A percentile compares a stretch with the other conserved stretches of the same genome.
Conservation (phyloP, 1,140 invertebrate genomes). For the Lepidostoma basale region DNA sequence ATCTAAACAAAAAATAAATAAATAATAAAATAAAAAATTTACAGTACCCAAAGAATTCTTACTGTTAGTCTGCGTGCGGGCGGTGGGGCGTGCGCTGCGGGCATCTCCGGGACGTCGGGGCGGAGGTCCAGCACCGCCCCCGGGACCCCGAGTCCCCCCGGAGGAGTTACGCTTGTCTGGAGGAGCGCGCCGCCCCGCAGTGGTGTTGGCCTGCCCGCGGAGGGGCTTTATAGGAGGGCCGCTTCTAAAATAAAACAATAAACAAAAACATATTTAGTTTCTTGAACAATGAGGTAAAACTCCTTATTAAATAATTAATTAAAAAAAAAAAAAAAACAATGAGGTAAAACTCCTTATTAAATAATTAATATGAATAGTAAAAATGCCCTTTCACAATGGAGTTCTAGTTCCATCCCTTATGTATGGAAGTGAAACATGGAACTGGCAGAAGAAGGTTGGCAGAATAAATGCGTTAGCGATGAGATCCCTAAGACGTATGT, state of each 20-base stretch:
- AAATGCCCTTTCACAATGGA: no score
- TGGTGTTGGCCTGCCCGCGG: conserved; percentile 42
- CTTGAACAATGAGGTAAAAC: no score
- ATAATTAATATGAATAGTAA: no score
- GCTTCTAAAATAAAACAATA: conserved; percentile 32
- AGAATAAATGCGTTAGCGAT: no score
- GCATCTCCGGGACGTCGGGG: conserved; percentile 10
- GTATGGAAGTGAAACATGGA: no score
- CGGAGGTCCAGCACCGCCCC: no score
- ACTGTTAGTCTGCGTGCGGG: conserved; percentile 44
- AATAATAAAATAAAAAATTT: conserved; percentile 11
- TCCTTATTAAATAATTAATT: no score
- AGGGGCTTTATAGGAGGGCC: conserved; percentile 43
- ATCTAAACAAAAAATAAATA: neutral
- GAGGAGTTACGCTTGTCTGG: conserved; percentile 35
- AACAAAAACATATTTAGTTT: neutral
- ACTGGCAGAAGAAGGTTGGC: no score
- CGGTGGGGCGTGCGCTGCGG: conserved; percentile 6
- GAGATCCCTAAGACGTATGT: no score
- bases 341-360: no score
- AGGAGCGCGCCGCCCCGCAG: conserved; percentile 5
- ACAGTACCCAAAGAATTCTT: conserved; percentile 48
- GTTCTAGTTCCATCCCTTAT: no score
- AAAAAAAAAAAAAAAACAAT: no score
- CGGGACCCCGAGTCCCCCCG: conserved; percentile 4